phyloP scores from a whole-genome alignment of 2,797 vertebrate species.

The Bryconaethiops microstoma region DNA sequence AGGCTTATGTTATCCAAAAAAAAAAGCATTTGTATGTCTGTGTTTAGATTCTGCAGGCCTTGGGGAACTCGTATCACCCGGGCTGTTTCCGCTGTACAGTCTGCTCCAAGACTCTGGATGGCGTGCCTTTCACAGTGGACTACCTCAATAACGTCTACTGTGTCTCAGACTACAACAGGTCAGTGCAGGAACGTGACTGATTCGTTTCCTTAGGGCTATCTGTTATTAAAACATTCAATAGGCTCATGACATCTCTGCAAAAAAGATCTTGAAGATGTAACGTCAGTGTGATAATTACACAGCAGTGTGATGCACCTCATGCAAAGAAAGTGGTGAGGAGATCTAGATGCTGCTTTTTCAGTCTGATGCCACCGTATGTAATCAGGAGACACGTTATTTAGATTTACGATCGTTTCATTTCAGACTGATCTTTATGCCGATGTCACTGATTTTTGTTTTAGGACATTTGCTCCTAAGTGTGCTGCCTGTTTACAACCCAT shows the following conservation, averaged over 20 bases:
- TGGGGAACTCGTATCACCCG: conserved; percentile 88
- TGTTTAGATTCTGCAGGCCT: conserved; percentile 85
- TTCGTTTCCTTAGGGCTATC: too few species aligned
- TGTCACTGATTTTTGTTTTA: conserved; percentile 57
- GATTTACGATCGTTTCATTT: not conserved
- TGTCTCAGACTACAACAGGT: conserved; percentile 90
- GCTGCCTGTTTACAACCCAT: conserved; percentile 89
- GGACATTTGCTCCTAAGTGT: conserved; percentile 89
- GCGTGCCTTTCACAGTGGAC: conserved; percentile 89
- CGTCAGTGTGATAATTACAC: not conserved
- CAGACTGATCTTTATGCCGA: not conserved
- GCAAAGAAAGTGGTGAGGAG: not conserved
- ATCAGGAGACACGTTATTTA: not conserved
- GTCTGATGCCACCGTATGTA: not conserved
- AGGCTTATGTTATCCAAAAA: not conserved
- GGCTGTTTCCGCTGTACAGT: conserved; percentile 88
- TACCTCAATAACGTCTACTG: conserved; percentile 90
- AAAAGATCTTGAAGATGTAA: not conserved
- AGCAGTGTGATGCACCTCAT: not conserved
- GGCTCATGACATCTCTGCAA: not conserved
- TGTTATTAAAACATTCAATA: not conserved
- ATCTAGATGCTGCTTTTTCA: not conserved
- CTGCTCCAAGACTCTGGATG: conserved; percentile 88
- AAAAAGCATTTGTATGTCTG: conserved; percentile 5
- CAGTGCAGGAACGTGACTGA: conserved; percentile 46